phyloP scores from a whole-genome alignment of 2,113 vertebrate species.

The Psittacus erithacus region DNA sequence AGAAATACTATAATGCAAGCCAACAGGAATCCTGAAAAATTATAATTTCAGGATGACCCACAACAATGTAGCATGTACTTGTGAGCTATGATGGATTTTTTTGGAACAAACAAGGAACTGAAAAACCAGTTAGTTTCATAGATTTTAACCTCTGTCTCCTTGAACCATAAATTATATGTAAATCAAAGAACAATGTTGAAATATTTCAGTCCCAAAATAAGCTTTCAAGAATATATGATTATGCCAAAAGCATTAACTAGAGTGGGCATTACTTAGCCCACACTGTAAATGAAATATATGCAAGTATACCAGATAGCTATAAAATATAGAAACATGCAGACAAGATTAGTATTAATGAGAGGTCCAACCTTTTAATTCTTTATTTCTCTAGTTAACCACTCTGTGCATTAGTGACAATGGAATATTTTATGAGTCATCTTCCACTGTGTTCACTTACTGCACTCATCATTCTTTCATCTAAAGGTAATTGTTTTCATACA shows the following conservation, averaged over 20 bases:
- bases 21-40: background rate
- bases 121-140: background rate
- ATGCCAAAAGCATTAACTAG: conserved; percentile 21
- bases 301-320: background rate
- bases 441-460: background rate
- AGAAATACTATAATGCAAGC: background rate
- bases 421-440: conserved; percentile 23
- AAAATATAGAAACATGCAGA: background rate
- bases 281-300: conserved; percentile 18
- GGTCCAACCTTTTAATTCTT: background rate
- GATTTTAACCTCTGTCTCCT: conserved; percentile 1
- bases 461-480: conserved; percentile 17
- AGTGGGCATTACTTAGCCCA: background rate
- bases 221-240: background rate
- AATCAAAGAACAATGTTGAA: conserved; percentile 21
- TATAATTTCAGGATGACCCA: background rate
- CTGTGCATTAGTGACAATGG: background rate
- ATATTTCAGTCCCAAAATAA: conserved; percentile 21
- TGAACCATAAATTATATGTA: background rate
- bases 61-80: background rate
- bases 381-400: conserved; percentile 21
- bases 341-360: conserved; percentile 19
- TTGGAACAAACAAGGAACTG: background rate
- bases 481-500: conserved; percentile 49
- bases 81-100: background rate